phyloP scores from a whole-genome alignment of 2,888 invertebrate species.

The Neocrepidodera transversa region DNA sequence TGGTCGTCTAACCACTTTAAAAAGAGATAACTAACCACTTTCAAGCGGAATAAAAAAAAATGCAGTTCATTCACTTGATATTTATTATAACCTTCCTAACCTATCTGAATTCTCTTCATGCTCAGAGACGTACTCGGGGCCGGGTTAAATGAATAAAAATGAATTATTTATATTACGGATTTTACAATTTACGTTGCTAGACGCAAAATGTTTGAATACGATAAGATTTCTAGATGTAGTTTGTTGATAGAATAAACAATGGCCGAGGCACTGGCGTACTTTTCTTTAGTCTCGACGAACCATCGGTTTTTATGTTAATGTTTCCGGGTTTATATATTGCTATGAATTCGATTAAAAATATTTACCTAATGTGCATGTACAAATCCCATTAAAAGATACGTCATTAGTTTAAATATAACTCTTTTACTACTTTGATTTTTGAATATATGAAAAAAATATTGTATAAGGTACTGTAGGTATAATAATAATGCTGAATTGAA shows the following conservation, averaged over 20 bases:
- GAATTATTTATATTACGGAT: constrained; percentile 33
- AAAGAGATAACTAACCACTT: constrained; percentile 36
- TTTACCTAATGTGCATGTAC: no score
- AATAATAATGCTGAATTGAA: neutral
- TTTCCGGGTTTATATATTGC: neutral
- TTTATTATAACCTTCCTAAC: constrained; percentile 60
- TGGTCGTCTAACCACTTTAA: constrained; percentile 27
- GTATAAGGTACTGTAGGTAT: constrained; percentile 6
- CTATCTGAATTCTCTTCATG: constrained; percentile 54
- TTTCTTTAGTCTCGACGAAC: constrained; percentile 5
- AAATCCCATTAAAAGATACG: no score
- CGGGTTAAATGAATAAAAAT: constrained; percentile 34
- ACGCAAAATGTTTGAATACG: constrained; percentile 32
- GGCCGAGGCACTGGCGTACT: constrained; percentile 13
- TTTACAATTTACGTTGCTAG: constrained; percentile 25
- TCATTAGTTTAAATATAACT: no score
- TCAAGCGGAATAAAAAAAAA: constrained; percentile 44
- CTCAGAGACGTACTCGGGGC: constrained; percentile 39
- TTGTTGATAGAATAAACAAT: constrained; percentile 27
- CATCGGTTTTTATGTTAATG: constrained; percentile 12
- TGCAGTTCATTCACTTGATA: constrained; percentile 58
- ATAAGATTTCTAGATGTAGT: constrained; percentile 27
- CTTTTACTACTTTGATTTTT: no score
- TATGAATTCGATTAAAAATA: constrained; percentile 6
- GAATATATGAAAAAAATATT: neutral